Evolutionary conservation across 2,113 vertebrate species (phyloP), one percentile per base, ranked within the genome.

Genomic region (Macaca mulatta): DNA sequence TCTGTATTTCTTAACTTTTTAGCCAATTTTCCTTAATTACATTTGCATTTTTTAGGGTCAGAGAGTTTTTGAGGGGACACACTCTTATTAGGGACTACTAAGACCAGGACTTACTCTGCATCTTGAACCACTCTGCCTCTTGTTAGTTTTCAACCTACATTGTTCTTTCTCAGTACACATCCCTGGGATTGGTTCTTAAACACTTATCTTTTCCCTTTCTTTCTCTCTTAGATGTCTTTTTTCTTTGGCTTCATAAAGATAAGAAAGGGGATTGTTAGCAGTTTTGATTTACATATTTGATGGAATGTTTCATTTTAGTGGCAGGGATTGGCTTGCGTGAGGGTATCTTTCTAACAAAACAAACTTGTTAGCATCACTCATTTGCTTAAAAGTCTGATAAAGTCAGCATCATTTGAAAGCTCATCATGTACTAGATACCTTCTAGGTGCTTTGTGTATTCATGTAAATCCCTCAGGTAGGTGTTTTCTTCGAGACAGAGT

Each of bases 331-430:
- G 40, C 20, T 88, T 30, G 8, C 43, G 18, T 61, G 43, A 82
- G 18, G 85, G 35, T 78, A 35, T 27, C 3, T 83, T 82, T 93
- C 38, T 52, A 75, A 89, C 59, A 75, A 75, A 86, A 89, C 74
- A 74, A 57, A 74, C 83, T 83, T 61, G 8, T 61, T 92, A 59
- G 45, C 50, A 74, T 30, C 22, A 86, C 48, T 97, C 4, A 30
- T 84, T 96, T 85, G 35, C 20, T 90, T 87, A 83, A 94, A 96
- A 92, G 59, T 30, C 45, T 48, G 48, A 89, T 91, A 80, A 89
- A 55, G 7, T 78, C 79, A 64, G 43, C n/a, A 89, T 82, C 50
- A 30, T 57, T 72, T 82, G 83, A 95, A 43, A 85, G 7, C 59
- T 69, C 87, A 59, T 79, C 35, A 6, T 48, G 43, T 57, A 50